These are phyloP conservation scores for Brachystomella parvula DNA, from an alignment of 1,140 invertebrate species.

Conservation along the genomic window DNA sequence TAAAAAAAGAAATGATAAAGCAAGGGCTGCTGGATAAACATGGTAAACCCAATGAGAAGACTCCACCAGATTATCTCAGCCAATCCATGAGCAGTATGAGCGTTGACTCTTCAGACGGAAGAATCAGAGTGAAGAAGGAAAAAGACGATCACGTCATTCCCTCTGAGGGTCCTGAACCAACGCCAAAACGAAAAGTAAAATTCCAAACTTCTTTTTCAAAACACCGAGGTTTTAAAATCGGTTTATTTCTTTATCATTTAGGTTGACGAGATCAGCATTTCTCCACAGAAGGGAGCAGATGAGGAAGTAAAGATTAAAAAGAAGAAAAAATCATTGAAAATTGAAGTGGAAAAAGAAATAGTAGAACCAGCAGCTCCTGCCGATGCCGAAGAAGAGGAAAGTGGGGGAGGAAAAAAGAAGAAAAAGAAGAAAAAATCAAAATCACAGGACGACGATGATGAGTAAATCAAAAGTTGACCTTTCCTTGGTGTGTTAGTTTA, in stretches of 20 bases:
- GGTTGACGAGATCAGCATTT: slow-evolving; percentile 17
- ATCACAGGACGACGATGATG: slow-evolving; percentile 25
- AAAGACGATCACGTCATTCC: slow-evolving; percentile 26
- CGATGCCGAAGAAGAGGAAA: slow-evolving; percentile 39
- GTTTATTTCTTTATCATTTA: not conserved
- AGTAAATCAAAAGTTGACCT: not conserved
- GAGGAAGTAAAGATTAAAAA: slow-evolving; percentile 39
- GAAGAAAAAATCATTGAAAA: slow-evolving; percentile 38
- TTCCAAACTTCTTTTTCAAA: not conserved
- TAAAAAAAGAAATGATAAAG: slow-evolving; percentile 86
- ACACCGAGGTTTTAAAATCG: not conserved
- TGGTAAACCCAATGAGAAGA: slow-evolving; percentile 96
- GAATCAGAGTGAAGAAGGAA: not conserved
- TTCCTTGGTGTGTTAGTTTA: slow-evolving; percentile 3
- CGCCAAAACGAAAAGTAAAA: slow-evolving; percentile 29
- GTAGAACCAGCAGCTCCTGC: slow-evolving; percentile 42
- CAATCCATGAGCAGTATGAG: slow-evolving; percentile 41
- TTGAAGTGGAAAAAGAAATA: slow-evolving; percentile 17
- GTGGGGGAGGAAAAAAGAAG: slow-evolving; percentile 42
- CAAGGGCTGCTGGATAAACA: slow-evolving; percentile 89
- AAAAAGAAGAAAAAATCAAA: slow-evolving; percentile 39
- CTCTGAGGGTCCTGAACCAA: slow-evolving; percentile 24
- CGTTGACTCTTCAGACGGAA: slow-evolving; percentile 16
- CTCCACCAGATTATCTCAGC: slow-evolving; percentile 76
- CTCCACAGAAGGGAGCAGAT: slow-evolving; percentile 6